A percentile compares a stretch with the other conserved stretches of the same genome.
Conservation (phyloP, 1,140 invertebrate genomes). For the Periplaneta americana region DNA sequence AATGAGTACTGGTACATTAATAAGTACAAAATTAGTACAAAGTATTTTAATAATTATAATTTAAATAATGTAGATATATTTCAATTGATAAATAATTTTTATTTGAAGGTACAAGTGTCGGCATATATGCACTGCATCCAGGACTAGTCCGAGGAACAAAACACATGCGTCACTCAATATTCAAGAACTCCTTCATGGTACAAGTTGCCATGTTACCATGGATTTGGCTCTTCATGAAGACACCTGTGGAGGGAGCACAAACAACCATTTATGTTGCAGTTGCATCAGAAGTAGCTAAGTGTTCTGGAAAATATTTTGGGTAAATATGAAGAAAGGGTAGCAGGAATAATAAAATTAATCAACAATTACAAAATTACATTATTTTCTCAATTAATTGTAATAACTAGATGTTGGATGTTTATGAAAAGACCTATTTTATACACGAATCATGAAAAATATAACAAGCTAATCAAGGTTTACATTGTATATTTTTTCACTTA, state of each 20-base stretch:
- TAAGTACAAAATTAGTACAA: too few relatives aligned
- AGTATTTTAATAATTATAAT: too few relatives aligned
- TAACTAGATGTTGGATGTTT: too few relatives aligned
- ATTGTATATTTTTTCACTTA: neutral
- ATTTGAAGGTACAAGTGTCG: slow-evolving; percentile 28
- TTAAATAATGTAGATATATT: too few relatives aligned
- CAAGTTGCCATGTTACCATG: slow-evolving; percentile 17
- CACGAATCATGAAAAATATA: too few relatives aligned
- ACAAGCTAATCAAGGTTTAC: neutral
- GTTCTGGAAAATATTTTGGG: slow-evolving; percentile 36
- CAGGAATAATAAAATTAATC: too few relatives aligned
- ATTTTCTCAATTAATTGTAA: too few relatives aligned
- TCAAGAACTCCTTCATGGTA: slow-evolving; percentile 10
- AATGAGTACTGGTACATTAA: too few relatives aligned
- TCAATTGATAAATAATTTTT: slow-evolving; percentile 2
- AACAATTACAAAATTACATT: too few relatives aligned
- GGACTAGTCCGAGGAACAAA: slow-evolving; percentile 34
- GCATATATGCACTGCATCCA: slow-evolving; percentile 40
- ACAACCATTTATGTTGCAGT: slow-evolving; percentile 35
- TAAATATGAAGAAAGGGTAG: too few relatives aligned
- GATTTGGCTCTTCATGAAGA: slow-evolving; percentile 35
- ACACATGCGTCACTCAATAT: slow-evolving; percentile 14
- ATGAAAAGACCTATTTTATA: too few relatives aligned
- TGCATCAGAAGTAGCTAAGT: slow-evolving; percentile 31
- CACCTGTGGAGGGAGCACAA: slow-evolving; percentile 34